phyloP scores from a whole-genome alignment of 1,140 invertebrate species.

The Linepithema humile region DNA sequence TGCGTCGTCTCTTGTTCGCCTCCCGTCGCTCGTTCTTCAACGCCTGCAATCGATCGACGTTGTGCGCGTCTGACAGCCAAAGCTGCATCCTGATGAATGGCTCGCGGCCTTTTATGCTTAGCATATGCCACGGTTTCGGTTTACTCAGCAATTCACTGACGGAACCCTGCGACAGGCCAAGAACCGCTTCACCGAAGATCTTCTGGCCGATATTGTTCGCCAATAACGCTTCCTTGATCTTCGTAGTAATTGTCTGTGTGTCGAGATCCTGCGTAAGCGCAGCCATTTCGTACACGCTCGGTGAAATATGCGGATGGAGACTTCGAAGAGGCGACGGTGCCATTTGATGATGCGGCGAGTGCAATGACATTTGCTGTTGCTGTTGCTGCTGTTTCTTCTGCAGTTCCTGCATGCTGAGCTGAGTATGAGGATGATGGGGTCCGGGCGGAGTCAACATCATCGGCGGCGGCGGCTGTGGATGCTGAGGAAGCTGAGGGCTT shows the following conservation, averaged over 20 bases:
- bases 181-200: constrained; percentile 98
- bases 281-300: constrained; percentile 97
- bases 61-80: constrained; percentile 97
- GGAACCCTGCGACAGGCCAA: constrained; percentile 98
- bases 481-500: constrained; percentile 78
- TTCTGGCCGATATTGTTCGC: constrained; percentile 99
- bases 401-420: constrained; percentile 87
- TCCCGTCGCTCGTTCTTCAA: constrained; percentile 95
- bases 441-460: constrained; percentile 82
- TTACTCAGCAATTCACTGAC: constrained; percentile 98
- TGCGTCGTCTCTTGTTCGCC: constrained; percentile 93
- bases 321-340: constrained; percentile 88
- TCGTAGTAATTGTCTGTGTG: constrained; percentile 97
- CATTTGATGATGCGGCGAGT: constrained; percentile 87
- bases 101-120: constrained; percentile 98
- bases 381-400: constrained; percentile 89
- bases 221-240: constrained; percentile 97
- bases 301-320: constrained; percentile 92
- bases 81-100: constrained; percentile 99
- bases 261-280: constrained; percentile 98
- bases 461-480: constrained; percentile 79
- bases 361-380: constrained; percentile 85
- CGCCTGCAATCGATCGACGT: constrained; percentile 94
- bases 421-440: constrained; percentile 77
- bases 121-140: constrained; percentile 99